Base-by-base conservation (phyloP, 2,888 invertebrate species). In the Chirona hameri region DNA sequence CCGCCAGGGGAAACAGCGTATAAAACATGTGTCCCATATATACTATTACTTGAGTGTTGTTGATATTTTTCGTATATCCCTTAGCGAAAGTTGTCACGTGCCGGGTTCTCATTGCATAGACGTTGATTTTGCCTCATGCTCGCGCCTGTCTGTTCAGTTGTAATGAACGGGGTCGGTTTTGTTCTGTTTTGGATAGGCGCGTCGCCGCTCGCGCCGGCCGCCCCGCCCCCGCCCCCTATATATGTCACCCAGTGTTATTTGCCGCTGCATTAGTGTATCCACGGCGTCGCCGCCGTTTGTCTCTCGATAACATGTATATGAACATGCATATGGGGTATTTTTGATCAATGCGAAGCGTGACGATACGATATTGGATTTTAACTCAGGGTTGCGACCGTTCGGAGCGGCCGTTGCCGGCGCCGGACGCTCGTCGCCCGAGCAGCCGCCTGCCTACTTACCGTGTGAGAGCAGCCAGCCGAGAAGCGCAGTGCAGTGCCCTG, bases 121-220 rank as follows among this genome's bases (percentile, higher is more conserved):
- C 76, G 76, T 76, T 76, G 76, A 76, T 76, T 76, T 76, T 76
- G 76, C 76, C 18, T 76, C 76, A 31, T 76, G 76, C 46, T 39
- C 76, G 69, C 69, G 76, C 76, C 76, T 76, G 76, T 76, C 76
- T 7, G 76, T 76, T 76, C 76, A 76, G 76, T 76, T 76, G 76
- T 76, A 76, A 15, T 76, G 76, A 46, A 46, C 76, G 76, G 76
- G 76, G 31, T 76, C 76, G 31, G 76, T 76, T 72, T 76, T 76
- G 76, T 76, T 76, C 46, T 39, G 31, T 76, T 76, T 76, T 76
- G 76, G 76, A 76, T 46, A 39, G 76, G 31, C 27, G 72, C 10
- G 15, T 21, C 31, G 21, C 72, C 18, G 31, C 2, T 31, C 9
- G 9, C 24, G 31, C 39, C 31, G 39, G 46, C 21, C 76, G 21